Conservation (phyloP, 1,140 invertebrate species). For the Zaprionus taronus region DNA sequence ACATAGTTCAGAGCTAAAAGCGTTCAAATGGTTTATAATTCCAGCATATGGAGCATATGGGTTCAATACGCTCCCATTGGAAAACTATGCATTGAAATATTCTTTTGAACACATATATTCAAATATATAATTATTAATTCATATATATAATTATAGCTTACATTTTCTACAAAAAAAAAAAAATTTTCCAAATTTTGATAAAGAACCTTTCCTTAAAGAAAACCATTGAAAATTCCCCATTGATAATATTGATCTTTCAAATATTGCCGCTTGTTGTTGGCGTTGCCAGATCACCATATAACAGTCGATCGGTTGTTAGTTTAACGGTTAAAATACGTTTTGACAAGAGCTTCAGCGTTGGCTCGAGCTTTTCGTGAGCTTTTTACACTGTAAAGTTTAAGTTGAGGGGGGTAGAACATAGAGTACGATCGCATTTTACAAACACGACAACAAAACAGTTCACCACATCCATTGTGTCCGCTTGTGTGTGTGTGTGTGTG, state of each 20-base stretch:
- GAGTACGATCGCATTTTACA: conserved; percentile 13
- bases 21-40: too few relatives aligned
- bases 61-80: too few relatives aligned
- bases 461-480: background rate
- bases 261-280: background rate
- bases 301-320: background rate
- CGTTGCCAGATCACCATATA: conserved; percentile 2
- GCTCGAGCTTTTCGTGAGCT: conserved; percentile 1
- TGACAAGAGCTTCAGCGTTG: background rate
- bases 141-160: too few relatives aligned
- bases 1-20: too few relatives aligned
- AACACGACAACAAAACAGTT: conserved; percentile 11
- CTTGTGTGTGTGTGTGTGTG: background rate
- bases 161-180: too few relatives aligned
- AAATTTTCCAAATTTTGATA: too few relatives aligned
- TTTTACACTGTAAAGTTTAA: background rate
- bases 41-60: too few relatives aligned
- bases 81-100: too few relatives aligned
- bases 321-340: background rate
- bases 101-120: too few relatives aligned
- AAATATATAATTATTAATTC: too few relatives aligned
- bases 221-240: background rate
- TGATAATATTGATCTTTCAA: background rate
- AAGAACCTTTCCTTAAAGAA: background rate
- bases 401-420: background rate